Evolutionary conservation across 2,797 vertebrate species (phyloP), one percentile per base, ranked within the genome.

Genomic region (Erethizon dorsatum): DNA sequence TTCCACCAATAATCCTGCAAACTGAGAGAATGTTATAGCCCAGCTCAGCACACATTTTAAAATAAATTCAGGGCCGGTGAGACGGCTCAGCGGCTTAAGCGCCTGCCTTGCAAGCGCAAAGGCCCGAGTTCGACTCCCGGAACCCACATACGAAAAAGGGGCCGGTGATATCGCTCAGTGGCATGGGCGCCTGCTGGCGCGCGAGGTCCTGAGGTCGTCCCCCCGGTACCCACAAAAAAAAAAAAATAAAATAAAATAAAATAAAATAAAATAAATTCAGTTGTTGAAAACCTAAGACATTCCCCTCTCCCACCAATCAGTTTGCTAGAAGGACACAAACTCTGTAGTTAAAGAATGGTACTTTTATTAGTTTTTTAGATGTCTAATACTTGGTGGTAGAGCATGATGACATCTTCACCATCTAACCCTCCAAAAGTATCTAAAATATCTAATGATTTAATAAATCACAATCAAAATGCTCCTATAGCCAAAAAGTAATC

Each of bases 211-310:
- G n/a, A n/a, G n/a, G n/a, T n/a, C n/a, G n/a, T n/a, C n/a, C n/a
- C n/a, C n/a, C n/a, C n/a, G n/a, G n/a, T n/a, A n/a, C n/a, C n/a
- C n/a, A n/a, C n/a, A n/a, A n/a, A n/a, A n/a, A n/a, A n/a, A n/a
- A n/a, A n/a, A n/a, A n/a, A n/a, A n/a, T n/a, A n/a, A n/a, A n/a
- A n/a, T n/a, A n/a, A n/a, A n/a, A n/a, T n/a, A n/a, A n/a, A n/a
- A n/a, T n/a, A n/a, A n/a, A n/a, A n/a, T n/a, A n/a, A n/a, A n/a
- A n/a, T n/a, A n/a, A n/a, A 69, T 3, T 79, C 45, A 96, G 90
- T 96, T 97, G 61, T 96, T 93, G 52, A 97, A 87, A 97, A 97
- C 90, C 82, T 86, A 96, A 96, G 85, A 95, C 92, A 88, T 73
- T 1, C 0, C 13, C 84, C 84, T 88, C 47, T 86, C 26, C 18